A percentile compares a stretch with the other conserved stretches of the same genome.
Conservation (phyloP, 2,797 vertebrate genomes). For the Paedocypris micromegethes region DNA sequence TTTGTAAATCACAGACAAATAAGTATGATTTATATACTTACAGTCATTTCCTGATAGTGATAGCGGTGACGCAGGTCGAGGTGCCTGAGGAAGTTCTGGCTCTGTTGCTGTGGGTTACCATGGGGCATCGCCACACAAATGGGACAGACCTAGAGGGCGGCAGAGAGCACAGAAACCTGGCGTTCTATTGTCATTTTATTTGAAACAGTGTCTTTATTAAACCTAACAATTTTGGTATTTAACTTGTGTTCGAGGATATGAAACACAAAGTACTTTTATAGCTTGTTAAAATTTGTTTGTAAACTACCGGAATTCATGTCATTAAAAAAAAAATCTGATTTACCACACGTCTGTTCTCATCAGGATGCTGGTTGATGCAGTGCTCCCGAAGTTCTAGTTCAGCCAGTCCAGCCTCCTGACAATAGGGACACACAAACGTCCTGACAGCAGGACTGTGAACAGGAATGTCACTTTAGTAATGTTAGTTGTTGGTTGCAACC, state of each 20-base stretch:
- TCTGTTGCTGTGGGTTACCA: constrained; percentile 49
- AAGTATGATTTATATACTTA: constrained; percentile 15
- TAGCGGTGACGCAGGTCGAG: constrained; percentile 52
- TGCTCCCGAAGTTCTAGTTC: constrained; percentile 47
- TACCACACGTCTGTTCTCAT: constrained; percentile 47
- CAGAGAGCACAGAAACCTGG: not conserved
- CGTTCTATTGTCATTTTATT: too few species aligned
- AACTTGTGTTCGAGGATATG: too few species aligned
- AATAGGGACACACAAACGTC: constrained; percentile 51
- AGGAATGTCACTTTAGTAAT: not conserved
- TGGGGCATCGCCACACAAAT: constrained; percentile 51
- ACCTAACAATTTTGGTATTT: too few species aligned
- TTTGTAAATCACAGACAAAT: too few species aligned
- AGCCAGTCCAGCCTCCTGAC: constrained; percentile 45
- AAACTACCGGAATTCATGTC: too few species aligned
- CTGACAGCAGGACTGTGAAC: constrained; percentile 10
- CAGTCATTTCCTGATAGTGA: constrained; percentile 44
- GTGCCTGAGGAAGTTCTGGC: constrained; percentile 52
- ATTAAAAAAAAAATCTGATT: constrained; percentile 12
- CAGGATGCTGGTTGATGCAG: constrained; percentile 48
- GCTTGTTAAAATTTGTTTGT: not conserved
- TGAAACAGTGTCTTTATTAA: too few species aligned
- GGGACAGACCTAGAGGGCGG: constrained; percentile 51
- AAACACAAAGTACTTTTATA: too few species aligned
- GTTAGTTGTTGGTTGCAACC: too few species aligned